These are phyloP conservation scores for Ophioninae sp. DNA, from an alignment of 2,888 invertebrate species.

Conservation along the genomic window DNA sequence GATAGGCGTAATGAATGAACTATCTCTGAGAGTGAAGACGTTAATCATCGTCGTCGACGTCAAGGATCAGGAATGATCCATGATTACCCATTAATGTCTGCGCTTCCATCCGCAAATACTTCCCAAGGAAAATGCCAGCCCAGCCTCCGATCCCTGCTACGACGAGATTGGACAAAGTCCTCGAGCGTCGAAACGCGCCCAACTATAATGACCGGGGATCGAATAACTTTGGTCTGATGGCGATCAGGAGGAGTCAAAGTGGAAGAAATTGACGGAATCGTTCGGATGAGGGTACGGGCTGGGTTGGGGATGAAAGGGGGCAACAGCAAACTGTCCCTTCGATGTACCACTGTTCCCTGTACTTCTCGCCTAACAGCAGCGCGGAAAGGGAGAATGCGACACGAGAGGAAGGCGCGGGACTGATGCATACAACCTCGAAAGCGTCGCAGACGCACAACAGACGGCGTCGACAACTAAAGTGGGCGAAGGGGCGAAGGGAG, in stretches of 20 bases:
- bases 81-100: neutral
- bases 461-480: constrained; percentile 38
- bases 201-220: neutral
- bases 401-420: constrained; percentile 20
- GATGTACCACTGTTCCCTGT: neutral
- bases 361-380: neutral
- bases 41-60: neutral
- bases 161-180: neutral
- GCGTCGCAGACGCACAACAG: constrained; percentile 55
- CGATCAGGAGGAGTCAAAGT: neutral
- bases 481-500: neutral
- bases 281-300: constrained; percentile 21
- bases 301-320: neutral
- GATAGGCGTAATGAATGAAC: constrained; percentile 70
- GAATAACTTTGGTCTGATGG: neutral
- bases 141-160: neutral
- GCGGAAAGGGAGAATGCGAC: constrained; percentile 3
- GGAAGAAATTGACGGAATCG: neutral
- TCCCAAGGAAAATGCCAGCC: neutral
- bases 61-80: neutral
- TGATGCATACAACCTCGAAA: constrained; percentile 19
- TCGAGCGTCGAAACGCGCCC: neutral
- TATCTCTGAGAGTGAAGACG: constrained; percentile 62
- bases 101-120: neutral
- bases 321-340: neutral